Evolutionary conservation across 2,113 vertebrate species (phyloP), one percentile per base, ranked within the genome.

Genomic region (Jaculus jaculus): DNA sequence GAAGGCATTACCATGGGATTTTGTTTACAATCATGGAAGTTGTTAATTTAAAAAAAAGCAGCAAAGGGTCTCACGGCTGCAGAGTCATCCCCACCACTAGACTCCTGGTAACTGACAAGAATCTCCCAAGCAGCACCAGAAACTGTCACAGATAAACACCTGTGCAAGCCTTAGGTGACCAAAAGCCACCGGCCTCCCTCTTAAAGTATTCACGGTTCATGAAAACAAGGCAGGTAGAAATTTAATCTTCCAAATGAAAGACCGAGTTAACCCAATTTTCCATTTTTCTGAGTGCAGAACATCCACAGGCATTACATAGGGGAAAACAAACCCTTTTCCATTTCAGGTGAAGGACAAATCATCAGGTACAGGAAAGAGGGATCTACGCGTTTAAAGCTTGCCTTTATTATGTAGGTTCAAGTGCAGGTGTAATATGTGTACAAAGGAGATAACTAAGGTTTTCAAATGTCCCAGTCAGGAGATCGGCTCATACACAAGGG

Each of bases 251-350:
- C 2, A 13, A 24, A 39, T 63, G 71, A 75, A 60, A 5, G 12
- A 20, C 39, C 47, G 18, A 4, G 2, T 66, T 75, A 23, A 82
- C 68, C 61, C 42, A 20, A 24, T 73, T 77, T 75, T 24, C 34
- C 21, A 65, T 84, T 89, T 89, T 61, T 34, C 63, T 63, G 18
- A 11, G 3, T 66, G 84, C 81, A 63, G 32, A 84, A 89, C 90
- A 93, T 91, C 80, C 26, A 15, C 75, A 80, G 80, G 89, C 5
- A 89, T 73, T 54, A 87, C 9, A 71, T 60, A 68, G 71, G 10
- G 30, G 34, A 23, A 78, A 21, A 28, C 63, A 77, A 79, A 26
- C 2, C 12, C 12, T 12, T 68, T 92, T 90, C 72, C 42, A 84
- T 72, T 47, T 86, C 73, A 89, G 18, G 61, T 86, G 51, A 84